phyloP scores from a whole-genome alignment of 2,797 vertebrate genomes.

The Limnodromus scolopaceus region DNA sequence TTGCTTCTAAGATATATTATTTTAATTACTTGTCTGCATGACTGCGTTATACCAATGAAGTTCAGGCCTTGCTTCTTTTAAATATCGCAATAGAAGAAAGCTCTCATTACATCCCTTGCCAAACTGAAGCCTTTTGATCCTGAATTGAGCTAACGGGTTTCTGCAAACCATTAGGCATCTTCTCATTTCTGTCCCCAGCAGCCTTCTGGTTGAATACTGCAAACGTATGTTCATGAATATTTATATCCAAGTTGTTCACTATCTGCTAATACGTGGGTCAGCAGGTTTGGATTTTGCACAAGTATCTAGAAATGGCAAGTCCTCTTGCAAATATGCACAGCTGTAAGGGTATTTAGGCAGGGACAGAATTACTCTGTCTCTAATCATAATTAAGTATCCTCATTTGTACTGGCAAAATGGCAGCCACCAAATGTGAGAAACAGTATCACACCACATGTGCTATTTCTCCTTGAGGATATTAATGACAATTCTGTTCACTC shows the following conservation, averaged over 20 bases:
- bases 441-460: fast-evolving
- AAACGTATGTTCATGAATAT: background rate
- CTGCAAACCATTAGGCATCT: background rate
- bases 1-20: background rate
- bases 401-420: background rate
- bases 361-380: background rate
- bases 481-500: background rate
- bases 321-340: background rate
- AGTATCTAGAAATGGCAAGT: background rate
- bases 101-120: background rate
- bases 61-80: conserved; percentile 3
- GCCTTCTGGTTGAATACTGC: background rate
- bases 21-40: conserved; percentile 3
- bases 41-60: background rate
- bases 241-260: background rate
- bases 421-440: background rate
- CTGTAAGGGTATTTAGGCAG: background rate
- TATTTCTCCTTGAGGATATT: background rate
- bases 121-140: conserved; percentile 33
- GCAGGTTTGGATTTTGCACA: background rate
- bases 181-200: background rate
- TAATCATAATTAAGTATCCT: background rate
- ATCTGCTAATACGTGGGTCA: background rate
- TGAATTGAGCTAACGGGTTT: background rate
- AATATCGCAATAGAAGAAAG: background rate